These are phyloP conservation scores for Parelbella ahira DNA, from an alignment of 2,888 invertebrate genomes.

Conservation along the genomic window DNA sequence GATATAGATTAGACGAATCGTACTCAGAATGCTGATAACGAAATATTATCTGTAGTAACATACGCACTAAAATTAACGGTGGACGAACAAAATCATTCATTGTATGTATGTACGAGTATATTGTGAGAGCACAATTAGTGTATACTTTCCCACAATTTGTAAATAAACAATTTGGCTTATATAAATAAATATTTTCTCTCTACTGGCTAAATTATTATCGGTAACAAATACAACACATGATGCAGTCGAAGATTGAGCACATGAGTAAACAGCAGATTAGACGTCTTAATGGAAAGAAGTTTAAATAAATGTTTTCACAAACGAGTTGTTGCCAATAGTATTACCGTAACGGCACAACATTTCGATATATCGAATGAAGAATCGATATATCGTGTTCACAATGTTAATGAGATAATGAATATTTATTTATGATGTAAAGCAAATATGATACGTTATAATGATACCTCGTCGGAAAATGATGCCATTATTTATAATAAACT, in stretches of 20 bases:
- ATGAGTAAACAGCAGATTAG: no score
- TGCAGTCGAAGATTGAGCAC: no score
- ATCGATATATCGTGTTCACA: slow-evolving; percentile 1
- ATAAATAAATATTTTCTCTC: no score
- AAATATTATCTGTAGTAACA: slow-evolving; percentile 8
- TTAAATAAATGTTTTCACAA: neutral
- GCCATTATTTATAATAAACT: slow-evolving; percentile 4
- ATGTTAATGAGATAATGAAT: slow-evolving; percentile 12
- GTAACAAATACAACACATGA: no score
- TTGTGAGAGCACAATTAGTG: slow-evolving; percentile 2
- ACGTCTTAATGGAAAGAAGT: no score
- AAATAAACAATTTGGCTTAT: slow-evolving; percentile 11
- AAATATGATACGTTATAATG: slow-evolving; percentile 3
- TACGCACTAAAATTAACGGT: neutral
- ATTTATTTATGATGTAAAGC: slow-evolving; percentile 16
- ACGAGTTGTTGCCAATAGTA: neutral
- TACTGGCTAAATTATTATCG: no score
- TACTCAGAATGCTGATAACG: slow-evolving; percentile 5
- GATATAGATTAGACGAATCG: slow-evolving; percentile 4
- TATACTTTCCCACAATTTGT: slow-evolving; percentile 19
- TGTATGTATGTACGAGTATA: neutral
- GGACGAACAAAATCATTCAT: slow-evolving; percentile 7
- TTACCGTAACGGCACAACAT: slow-evolving; percentile 1
- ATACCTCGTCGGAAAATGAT: neutral
- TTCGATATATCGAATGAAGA: slow-evolving; percentile 4